phyloP scores from a whole-genome alignment of 2,113 vertebrate species.

The Bubo scandiacus region DNA sequence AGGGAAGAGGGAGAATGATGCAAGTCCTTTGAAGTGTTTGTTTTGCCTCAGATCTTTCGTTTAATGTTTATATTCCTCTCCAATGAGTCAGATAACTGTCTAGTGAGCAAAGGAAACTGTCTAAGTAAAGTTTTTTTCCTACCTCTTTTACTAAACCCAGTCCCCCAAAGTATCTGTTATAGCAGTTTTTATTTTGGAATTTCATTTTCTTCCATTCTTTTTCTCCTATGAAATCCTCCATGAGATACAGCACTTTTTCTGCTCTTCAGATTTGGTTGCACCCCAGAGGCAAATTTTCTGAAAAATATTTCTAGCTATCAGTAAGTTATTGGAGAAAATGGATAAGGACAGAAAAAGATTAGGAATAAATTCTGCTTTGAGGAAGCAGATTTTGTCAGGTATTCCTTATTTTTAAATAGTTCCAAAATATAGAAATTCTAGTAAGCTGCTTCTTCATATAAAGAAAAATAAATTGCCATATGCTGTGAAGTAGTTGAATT shows the following conservation, averaged over 20 bases:
- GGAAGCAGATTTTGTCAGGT: not conserved
- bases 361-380: constrained; percentile 3
- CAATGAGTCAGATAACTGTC: not conserved
- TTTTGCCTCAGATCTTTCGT: not conserved
- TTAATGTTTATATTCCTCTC: not conserved
- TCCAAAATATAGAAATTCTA: not conserved
- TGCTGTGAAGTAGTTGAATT: constrained; percentile 16
- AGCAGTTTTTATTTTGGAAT: not conserved
- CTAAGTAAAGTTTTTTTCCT: not conserved
- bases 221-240: not conserved
- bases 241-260: not conserved
- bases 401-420: not conserved
- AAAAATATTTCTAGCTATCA: not conserved
- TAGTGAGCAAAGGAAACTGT: not conserved
- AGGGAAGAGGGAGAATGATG: not conserved
- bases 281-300: not conserved
- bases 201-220: not conserved
- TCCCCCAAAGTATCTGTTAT: not conserved
- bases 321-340: not conserved
- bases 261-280: not conserved
- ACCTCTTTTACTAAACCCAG: not conserved
- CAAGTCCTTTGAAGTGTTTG: not conserved
- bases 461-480: not conserved
- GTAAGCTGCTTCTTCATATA: not conserved
- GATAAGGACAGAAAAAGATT: not conserved